Percentiles rank a stretch among this genome's conserved stretches.
Evolutionary conservation across 2,888 invertebrate species (phyloP).

Genomic region (Palloptera scutellata): DNA sequence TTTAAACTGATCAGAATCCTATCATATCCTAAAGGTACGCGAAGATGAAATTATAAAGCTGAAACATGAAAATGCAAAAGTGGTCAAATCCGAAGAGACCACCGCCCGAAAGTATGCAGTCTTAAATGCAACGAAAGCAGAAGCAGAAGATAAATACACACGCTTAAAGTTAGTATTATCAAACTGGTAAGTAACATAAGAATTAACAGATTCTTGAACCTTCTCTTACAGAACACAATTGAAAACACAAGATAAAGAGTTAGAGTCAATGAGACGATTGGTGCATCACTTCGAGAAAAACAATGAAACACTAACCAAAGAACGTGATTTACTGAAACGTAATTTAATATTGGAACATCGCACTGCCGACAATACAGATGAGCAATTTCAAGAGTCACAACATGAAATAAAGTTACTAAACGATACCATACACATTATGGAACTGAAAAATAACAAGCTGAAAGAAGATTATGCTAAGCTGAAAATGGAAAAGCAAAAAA

Average conservation of each 20-base stretch:
- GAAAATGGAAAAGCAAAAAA: conserved; percentile 56
- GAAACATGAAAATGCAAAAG: conserved; percentile 55
- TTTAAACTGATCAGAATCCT: no score
- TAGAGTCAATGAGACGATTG: conserved; percentile 57
- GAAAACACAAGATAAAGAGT: conserved; percentile 58
- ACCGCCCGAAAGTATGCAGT: conserved; percentile 56
- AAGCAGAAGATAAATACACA: conserved; percentile 55
- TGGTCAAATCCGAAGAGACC: conserved; percentile 58
- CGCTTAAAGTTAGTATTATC: conserved; percentile 51
- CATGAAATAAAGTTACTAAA: conserved; percentile 59
- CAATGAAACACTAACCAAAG: conserved; percentile 56
- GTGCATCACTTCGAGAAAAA: conserved; percentile 57
- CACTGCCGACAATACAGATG: conserved; percentile 44
- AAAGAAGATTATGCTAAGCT: conserved; percentile 51
- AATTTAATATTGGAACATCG: conserved; percentile 54
- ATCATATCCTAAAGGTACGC: conserved; percentile 47
- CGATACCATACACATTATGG: conserved; percentile 52
- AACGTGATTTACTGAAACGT: conserved; percentile 58
- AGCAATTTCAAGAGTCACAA: conserved; percentile 54
- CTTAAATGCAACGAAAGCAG: conserved; percentile 50
- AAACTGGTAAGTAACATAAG: not conserved
- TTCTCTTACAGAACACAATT: conserved; percentile 49
- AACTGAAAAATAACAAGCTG: conserved; percentile 54
- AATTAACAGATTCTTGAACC: not conserved
- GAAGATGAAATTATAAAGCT: conserved; percentile 62